These are phyloP conservation scores for Donacobius atricapilla DNA, from an alignment of 2,113 vertebrate genomes.

Conservation along the genomic window DNA sequence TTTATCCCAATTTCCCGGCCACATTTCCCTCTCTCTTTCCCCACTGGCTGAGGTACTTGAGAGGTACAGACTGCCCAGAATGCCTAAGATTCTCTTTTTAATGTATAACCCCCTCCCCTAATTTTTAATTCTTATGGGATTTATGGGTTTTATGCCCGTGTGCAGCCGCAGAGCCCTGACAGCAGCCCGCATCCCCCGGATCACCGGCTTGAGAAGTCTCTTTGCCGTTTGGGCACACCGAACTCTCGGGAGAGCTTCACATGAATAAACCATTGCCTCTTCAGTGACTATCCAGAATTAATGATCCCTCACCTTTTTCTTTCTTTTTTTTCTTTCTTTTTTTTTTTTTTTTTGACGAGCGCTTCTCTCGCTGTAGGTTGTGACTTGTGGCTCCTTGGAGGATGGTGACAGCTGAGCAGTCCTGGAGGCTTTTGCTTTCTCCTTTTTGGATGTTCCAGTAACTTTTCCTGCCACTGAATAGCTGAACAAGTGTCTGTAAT, in stretches of 20 bases:
- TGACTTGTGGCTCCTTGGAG: neutral
- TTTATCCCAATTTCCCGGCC: no score
- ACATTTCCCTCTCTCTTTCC: no score
- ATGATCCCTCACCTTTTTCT: neutral
- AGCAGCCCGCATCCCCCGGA: neutral
- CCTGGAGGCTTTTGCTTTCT: neutral
- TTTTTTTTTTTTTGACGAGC: neutral
- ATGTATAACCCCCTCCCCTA: no score
- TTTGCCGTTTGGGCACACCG: neutral
- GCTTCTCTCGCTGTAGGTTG: neutral
- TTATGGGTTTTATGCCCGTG: no score
- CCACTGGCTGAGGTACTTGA: no score
- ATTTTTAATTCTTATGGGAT: no score
- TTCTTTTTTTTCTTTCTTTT: neutral
- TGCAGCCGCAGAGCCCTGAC: no score
- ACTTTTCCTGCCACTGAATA: neutral
- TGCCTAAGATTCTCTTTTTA: no score
- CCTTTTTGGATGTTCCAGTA: neutral
- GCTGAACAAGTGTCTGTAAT: neutral
- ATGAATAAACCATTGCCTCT: conserved; percentile 14
- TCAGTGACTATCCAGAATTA: neutral
- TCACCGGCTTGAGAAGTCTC: neutral
- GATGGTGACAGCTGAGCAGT: neutral
- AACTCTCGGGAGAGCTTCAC: neutral
- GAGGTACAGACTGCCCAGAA: no score